A percentile compares a stretch with the other conserved stretches of the same genome.
phyloP scores from a whole-genome alignment of 2,113 vertebrate genomes.

The Erythrocercus mccallii region DNA sequence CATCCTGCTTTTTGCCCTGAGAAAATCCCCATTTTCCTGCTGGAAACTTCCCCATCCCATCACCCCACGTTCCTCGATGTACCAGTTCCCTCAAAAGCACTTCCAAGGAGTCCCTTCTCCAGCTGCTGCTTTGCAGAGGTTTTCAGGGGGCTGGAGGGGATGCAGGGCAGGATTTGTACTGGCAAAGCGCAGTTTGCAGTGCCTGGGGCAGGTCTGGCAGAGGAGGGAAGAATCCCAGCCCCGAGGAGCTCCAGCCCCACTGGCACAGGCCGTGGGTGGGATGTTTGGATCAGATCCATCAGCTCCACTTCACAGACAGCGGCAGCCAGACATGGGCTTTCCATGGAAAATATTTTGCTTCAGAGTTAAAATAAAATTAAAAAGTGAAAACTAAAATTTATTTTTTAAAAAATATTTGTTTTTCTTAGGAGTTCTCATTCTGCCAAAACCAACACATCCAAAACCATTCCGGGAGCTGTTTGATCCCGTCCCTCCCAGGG shows the following conservation, averaged over 20 bases:
- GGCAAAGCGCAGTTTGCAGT: neutral
- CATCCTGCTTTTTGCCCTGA: neutral
- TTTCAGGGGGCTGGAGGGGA: neutral
- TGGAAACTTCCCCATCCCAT: neutral
- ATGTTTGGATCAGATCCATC: neutral
- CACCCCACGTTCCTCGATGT: accelerated
- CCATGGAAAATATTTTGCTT: neutral
- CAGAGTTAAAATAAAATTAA: neutral
- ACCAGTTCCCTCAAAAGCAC: neutral
- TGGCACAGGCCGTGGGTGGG: neutral
- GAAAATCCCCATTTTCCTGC: neutral
- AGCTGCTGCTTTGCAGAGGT: neutral
- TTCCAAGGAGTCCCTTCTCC: neutral
- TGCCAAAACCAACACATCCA: neutral
- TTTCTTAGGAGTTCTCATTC: neutral
- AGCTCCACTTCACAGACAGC: neutral
- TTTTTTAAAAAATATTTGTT: neutral
- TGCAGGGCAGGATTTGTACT: neutral
- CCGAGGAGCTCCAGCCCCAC: neutral
- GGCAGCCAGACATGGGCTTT: neutral
- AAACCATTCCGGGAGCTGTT: neutral
- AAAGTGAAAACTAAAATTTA: neutral
- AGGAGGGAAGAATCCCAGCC: neutral
- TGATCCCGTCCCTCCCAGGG: neutral
- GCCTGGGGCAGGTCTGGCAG: neutral